Evolutionary conservation across 2,888 invertebrate species (phyloP), one percentile per base, ranked within the genome.

Genomic region (Drosophila meridiana): DNA sequence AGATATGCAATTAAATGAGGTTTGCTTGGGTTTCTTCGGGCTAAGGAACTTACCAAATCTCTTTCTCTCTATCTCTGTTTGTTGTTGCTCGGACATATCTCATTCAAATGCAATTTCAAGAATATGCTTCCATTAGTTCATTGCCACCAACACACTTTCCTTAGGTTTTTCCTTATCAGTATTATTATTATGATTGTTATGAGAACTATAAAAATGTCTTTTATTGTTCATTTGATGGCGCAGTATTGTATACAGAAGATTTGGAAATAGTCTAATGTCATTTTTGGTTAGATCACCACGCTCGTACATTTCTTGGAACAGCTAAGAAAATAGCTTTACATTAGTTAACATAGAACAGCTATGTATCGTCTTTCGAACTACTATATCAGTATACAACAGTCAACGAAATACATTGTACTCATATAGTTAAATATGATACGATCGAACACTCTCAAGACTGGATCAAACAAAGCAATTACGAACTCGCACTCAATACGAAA

Each of bases 281-380:
- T 86, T 85, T 45, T 88, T 86, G 36, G 88, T 81, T 8, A 85
- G 62, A 53, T 88, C 69, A 0, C 86, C 86, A 0, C 48, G 74
- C 13, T 75, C 58, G 20, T 67, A 88, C 88, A 85, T 86, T 52
- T 86, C 71, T 2, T 61, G 57, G n/a, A 88, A 85, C 8, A 88
- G 42, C 84, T 85, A 40, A 20, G 20, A 26, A 52, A 52, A 50
- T 9, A 34, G n/a, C 30, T 32, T n/a, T 4, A 32, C n/a, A n/a
- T 50, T 50, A 50, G 50, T 50, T 32, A 48, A 8, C 30, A 32
- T 8, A 2, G 14, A 28, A 30, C 26, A 45, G 11, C 2, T 13
- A 20, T 9, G 20, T 28, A 48, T 14, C 28, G 5, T 2, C 8
- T n/a, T 42, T 42, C 6, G 48, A 48, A 48, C 14, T 47, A 47